These are phyloP conservation scores for Schlechtendalia chinensis DNA, from an alignment of 1,140 invertebrate species.

Conservation along the genomic window DNA sequence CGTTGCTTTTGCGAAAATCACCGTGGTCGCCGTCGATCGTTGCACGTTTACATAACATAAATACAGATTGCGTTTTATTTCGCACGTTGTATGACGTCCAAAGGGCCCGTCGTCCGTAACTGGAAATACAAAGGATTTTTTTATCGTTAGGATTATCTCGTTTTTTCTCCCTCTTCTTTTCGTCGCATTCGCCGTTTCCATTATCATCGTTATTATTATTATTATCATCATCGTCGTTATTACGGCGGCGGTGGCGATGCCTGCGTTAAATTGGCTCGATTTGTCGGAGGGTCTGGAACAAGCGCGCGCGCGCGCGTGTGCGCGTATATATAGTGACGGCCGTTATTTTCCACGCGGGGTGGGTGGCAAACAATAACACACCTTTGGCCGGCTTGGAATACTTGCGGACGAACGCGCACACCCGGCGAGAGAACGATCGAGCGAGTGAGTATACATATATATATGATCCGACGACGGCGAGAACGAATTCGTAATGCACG, in stretches of 20 bases:
- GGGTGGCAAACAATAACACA: constrained; percentile 24
- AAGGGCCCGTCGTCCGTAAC: too few relatives aligned
- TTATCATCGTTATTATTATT: constrained; percentile 12
- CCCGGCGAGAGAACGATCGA: background rate
- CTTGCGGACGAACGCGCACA: too few relatives aligned
- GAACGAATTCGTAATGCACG: background rate
- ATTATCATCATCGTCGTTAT: background rate
- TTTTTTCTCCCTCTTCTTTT: background rate
- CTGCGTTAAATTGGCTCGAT: constrained; percentile 30
- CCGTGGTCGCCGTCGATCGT: background rate
- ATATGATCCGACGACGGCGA: background rate
- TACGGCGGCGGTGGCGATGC: background rate
- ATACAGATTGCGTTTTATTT: background rate
- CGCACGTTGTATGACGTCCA: too few relatives aligned
- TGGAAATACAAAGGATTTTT: background rate
- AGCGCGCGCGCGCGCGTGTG: background rate
- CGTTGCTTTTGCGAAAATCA: background rate
- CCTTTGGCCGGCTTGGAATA: background rate
- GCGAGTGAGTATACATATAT: too few relatives aligned
- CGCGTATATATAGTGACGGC: background rate
- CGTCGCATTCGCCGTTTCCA: background rate
- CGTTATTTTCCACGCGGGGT: background rate
- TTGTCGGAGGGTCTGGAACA: constrained; percentile 17
- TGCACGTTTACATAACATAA: background rate
- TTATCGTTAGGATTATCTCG: constrained; percentile 2